These are phyloP conservation scores for Furcula furcula DNA, from an alignment of 2,888 invertebrate species.

Conservation along the genomic window DNA sequence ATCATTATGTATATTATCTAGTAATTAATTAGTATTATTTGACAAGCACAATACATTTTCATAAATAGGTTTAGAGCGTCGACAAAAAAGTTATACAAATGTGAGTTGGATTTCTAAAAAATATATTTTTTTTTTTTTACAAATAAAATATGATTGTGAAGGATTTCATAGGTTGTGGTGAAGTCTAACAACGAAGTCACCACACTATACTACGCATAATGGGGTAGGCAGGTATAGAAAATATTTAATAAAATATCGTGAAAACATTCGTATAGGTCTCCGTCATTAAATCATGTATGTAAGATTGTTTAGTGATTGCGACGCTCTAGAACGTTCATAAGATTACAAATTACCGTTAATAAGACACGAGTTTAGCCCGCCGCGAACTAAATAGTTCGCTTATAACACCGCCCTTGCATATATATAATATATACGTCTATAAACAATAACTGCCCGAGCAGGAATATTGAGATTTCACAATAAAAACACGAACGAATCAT, in stretches of 20 bases:
- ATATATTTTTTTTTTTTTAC: background rate
- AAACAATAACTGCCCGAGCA: constrained; percentile 3
- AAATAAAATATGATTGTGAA: background rate
- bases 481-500: no score
- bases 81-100: background rate
- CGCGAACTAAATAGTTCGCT: constrained; percentile 17
- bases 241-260: background rate
- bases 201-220: background rate
- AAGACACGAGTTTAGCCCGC: constrained; percentile 55
- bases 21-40: constrained; percentile 21
- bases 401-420: constrained; percentile 12
- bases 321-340: constrained; percentile 19
- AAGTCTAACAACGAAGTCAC: constrained; percentile 7
- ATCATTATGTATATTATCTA: constrained; percentile 21
- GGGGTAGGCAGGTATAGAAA: background rate
- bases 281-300: background rate
- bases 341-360: constrained; percentile 31
- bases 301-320: constrained; percentile 2
- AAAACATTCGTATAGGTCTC: background rate
- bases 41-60: constrained; percentile 12
- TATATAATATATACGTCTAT: constrained; percentile 1
- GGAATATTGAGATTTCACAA: background rate
- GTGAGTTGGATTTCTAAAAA: background rate
- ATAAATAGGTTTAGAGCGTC: constrained; percentile 11
- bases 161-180: no score